Evolutionary conservation across 92 coral and sea anemone species (phyloP).

Genomic region (Hydrozoanthus gracilis): DNA sequence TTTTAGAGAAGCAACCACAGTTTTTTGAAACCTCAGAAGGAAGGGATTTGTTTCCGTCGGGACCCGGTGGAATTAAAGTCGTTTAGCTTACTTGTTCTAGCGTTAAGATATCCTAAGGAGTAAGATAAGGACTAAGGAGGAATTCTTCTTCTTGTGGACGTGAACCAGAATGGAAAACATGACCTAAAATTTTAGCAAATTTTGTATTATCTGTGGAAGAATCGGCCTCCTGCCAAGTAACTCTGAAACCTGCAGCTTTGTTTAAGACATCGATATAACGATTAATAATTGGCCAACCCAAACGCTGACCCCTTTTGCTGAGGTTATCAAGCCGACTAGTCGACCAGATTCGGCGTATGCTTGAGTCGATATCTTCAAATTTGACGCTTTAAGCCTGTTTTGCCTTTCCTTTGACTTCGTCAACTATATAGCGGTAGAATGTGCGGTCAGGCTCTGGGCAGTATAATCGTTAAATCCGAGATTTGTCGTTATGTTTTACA

Average conservation of each 20-base stretch:
- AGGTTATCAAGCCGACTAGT: slow-evolving; percentile 26
- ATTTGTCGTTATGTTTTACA: neutral
- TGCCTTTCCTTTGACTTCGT: slow-evolving; percentile 2
- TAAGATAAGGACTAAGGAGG: slow-evolving; percentile 10
- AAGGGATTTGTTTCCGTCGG: no score
- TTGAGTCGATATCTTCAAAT: slow-evolving; percentile 20
- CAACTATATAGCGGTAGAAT: neutral
- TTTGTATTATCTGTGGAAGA: slow-evolving; percentile 6
- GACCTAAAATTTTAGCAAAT: slow-evolving; percentile 28
- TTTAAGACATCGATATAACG: slow-evolving; percentile 23
- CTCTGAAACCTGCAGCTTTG: neutral
- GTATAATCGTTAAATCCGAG: neutral
- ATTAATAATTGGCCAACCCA: slow-evolving; percentile 11
- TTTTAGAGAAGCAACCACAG: no score
- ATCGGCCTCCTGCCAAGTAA: slow-evolving; percentile 34
- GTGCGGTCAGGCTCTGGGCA: neutral
- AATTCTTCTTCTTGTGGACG: neutral
- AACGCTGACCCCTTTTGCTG: slow-evolving; percentile 27
- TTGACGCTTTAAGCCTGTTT: slow-evolving; percentile 4
- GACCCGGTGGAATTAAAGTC: no score
- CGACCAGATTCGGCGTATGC: neutral
- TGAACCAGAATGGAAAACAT: neutral
- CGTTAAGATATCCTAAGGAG: no score
- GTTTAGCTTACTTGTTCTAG: no score
- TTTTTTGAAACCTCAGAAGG: no score